Conservation (phyloP, 2,797 vertebrate genomes). For the Lepilemur septentrionalis region DNA sequence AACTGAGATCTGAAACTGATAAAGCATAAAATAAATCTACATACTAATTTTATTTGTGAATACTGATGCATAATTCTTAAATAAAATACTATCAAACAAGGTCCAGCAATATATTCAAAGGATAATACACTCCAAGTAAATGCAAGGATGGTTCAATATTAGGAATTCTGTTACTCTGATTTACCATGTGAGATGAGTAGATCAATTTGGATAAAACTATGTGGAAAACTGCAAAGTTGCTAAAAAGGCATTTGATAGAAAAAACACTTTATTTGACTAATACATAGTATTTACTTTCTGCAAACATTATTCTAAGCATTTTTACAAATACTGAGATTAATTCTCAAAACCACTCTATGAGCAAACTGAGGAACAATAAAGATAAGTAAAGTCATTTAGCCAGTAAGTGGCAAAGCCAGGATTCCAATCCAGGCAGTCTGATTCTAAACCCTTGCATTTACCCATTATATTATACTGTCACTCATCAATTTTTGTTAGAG, state of each 20-base stretch:
- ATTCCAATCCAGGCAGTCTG: not conserved
- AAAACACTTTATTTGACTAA: not conserved
- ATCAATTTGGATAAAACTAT: not conserved
- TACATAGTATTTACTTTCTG: not conserved
- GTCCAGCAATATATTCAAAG: not conserved
- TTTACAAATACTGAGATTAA: not conserved
- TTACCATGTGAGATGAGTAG: not conserved
- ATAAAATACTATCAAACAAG: not conserved
- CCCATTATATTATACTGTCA: not conserved
- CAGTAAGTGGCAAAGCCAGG: not conserved
- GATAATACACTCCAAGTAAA: not conserved
- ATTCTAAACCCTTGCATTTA: not conserved
- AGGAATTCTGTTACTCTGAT: not conserved
- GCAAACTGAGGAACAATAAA: not conserved
- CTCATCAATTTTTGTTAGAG: not conserved
- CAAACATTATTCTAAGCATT: not conserved
- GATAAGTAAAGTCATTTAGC: not conserved
- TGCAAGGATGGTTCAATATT: not conserved
- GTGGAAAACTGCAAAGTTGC: not conserved
- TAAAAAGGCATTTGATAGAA: not conserved
- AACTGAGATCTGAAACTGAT: not conserved
- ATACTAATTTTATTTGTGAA: not conserved
- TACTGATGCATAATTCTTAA: not conserved
- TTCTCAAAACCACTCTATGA: not conserved
- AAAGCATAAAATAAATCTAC: not conserved